phyloP scores from a whole-genome alignment of 2,888 invertebrate genomes.

The Dorcus parallelipipedus region DNA sequence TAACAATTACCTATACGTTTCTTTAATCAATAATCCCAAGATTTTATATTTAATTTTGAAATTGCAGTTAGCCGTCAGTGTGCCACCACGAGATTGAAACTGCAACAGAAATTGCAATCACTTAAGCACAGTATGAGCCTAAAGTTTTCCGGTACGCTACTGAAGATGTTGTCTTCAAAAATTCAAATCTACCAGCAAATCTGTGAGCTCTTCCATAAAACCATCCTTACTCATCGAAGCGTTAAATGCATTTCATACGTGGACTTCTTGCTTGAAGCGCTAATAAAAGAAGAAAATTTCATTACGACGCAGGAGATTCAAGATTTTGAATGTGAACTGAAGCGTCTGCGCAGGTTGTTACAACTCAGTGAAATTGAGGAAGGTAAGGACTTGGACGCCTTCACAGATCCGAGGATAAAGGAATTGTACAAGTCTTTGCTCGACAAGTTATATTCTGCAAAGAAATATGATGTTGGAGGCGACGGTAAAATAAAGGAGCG shows the following conservation, averaged over 20 bases:
- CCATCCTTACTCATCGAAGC: background rate
- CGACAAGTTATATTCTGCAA: constrained; percentile 18
- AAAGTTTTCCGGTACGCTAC: constrained; percentile 5
- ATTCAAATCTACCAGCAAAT: constrained; percentile 29
- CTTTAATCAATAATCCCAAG: background rate
- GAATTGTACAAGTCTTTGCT: background rate
- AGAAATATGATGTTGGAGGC: constrained; percentile 18
- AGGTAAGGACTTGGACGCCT: background rate
- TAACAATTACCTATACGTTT: background rate
- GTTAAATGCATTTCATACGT: constrained; percentile 15
- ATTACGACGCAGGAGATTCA: constrained; percentile 38
- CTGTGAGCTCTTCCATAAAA: constrained; percentile 14
- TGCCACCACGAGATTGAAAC: background rate
- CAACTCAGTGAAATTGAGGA: constrained; percentile 25
- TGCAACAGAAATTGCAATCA: background rate
- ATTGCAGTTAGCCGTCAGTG: background rate
- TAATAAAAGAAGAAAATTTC: constrained; percentile 23
- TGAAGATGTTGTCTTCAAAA: constrained; percentile 23
- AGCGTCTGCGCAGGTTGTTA: constrained; percentile 33
- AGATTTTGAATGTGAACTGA: constrained; percentile 37
- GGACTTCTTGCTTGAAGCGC: constrained; percentile 24
- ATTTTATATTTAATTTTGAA: background rate
- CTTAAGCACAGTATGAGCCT: constrained; percentile 24
- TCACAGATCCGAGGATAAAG: background rate
- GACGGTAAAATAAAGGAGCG: constrained; percentile 21